phyloP scores from a whole-genome alignment of 1,140 invertebrate species.

The Mactra quadrangularis region DNA sequence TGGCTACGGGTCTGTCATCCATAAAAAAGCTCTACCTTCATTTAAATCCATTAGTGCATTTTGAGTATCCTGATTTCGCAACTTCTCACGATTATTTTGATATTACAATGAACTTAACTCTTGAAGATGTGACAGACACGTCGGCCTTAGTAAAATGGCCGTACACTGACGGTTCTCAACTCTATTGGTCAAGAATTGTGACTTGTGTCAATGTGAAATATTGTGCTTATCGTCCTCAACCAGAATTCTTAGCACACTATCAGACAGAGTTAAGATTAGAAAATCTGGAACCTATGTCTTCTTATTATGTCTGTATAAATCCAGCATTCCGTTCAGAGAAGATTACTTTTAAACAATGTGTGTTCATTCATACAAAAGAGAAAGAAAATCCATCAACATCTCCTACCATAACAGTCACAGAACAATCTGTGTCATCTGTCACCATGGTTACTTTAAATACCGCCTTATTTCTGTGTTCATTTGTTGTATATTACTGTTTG shows the following conservation, averaged over 20 bases:
- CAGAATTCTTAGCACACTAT: conserved; percentile 56
- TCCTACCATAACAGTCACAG: conserved; percentile 8
- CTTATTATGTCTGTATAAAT: conserved; percentile 63
- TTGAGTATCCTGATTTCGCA: conserved; percentile 28
- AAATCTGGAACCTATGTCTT: conserved; percentile 33
- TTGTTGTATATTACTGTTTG: too few species aligned
- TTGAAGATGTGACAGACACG: conserved; percentile 25
- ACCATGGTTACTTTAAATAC: neutral
- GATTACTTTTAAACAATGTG: conserved; percentile 52
- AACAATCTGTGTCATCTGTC: neutral
- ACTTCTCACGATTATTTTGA: neutral
- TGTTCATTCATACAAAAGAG: conserved; percentile 37
- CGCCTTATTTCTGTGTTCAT: neutral
- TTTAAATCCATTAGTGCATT: conserved; percentile 51
- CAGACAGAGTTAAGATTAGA: conserved; percentile 31
- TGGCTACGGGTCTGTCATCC: conserved; percentile 45
- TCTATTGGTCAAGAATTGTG: conserved; percentile 62
- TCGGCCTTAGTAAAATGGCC: conserved; percentile 54
- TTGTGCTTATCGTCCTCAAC: conserved; percentile 49
- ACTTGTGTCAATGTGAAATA: conserved; percentile 41
- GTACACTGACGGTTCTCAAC: conserved; percentile 57
- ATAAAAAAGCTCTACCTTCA: conserved; percentile 46
- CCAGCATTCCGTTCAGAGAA: conserved; percentile 48
- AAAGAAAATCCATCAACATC: conserved; percentile 5
- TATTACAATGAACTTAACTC: conserved; percentile 56